Evolutionary conservation across 2,888 invertebrate genomes (phyloP).

Genomic region (Spialia ferax): DNA sequence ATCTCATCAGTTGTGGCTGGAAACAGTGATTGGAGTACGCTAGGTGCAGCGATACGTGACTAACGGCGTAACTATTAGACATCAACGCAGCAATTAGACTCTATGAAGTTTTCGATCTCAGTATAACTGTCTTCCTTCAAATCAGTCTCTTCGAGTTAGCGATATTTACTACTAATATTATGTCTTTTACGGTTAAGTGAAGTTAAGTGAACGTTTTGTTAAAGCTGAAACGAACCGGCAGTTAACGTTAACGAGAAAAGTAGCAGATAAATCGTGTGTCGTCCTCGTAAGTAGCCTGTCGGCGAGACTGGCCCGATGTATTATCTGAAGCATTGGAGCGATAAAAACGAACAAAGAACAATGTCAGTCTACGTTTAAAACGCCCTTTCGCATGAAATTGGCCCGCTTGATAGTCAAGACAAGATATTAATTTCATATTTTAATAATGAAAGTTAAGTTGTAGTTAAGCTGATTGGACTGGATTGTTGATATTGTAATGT

Average conservation of each 20-base stretch:
- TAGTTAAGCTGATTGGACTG: too few relatives aligned
- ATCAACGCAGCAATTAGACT: constrained; percentile 46
- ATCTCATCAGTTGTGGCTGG: constrained; percentile 6
- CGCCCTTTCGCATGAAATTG: constrained; percentile 81
- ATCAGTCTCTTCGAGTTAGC: constrained; percentile 20
- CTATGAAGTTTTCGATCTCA: constrained; percentile 42
- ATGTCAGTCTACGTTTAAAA: constrained; percentile 75
- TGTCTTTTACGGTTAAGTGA: constrained; percentile 61
- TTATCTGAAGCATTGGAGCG: constrained; percentile 82
- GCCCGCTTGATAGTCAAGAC: constrained; percentile 75
- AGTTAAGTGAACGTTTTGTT: constrained; percentile 67
- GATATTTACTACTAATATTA: constrained; percentile 47
- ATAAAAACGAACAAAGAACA: constrained; percentile 85
- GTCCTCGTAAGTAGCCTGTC: constrained; percentile 51
- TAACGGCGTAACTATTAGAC: constrained; percentile 43
- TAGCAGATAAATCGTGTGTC: constrained; percentile 74
- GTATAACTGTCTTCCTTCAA: constrained; percentile 37
- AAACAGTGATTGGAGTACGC: constrained; percentile 19
- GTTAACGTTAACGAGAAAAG: constrained; percentile 78
- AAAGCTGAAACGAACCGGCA: constrained; percentile 62
- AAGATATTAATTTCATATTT: constrained; percentile 53
- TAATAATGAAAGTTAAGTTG: constrained; percentile 22
- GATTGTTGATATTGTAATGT: background rate
- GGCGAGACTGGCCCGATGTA: constrained; percentile 58
- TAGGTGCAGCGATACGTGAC: constrained; percentile 32